Evolutionary conservation across 1,140 invertebrate species (phyloP), one percentile per base, ranked within the genome.

Genomic region (Varroa destructor): DNA sequence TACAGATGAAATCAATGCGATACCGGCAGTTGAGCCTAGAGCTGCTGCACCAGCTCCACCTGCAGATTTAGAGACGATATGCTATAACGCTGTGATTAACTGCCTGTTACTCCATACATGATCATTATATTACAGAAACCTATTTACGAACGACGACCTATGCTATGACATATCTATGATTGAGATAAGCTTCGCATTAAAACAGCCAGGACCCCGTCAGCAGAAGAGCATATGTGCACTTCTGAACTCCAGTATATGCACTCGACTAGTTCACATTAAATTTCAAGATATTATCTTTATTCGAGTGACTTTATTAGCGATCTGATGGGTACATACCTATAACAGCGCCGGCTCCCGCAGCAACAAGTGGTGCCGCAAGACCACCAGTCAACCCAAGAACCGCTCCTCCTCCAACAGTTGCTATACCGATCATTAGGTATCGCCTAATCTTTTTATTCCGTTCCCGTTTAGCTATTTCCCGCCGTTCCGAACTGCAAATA

Each of bases 341-440:
- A 46, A 85, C 75, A 56, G 83, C 83, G 6, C 82, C 84, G 10
- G 86, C 80, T n/a, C 86, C 85, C 55, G 84, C 82, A 51, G 85
- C 86, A 71, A 88, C 84, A 14, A 87, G 79, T 42, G 86, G 86
- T 36, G 86, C 86, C 42, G 85, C 86, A 36, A 87, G 78, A 36
- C 86, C 86, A 67, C 84, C 84, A 10, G 86, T 87, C 54, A 87
- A 78, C 55, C 81, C 86, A 71, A 87, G 81, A 54, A 87, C 77
- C 43, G 85, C 82, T 56, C 86, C 86, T 43, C 86, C 86, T 43
- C 84, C 84, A 42, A 87, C 74, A 14, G 85, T 85, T 14, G 86
- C 86, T 43, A 86, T 76, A 46, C 85, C 85, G 73, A 87, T 85
- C 70, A 86, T 77, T 58, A 84, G 83, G 77, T 84, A 85, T 43